A percentile compares a stretch with the other conserved stretches of the same genome.
phyloP scores from a whole-genome alignment of 2,888 invertebrate genomes.

The Apotomis betuletana region DNA sequence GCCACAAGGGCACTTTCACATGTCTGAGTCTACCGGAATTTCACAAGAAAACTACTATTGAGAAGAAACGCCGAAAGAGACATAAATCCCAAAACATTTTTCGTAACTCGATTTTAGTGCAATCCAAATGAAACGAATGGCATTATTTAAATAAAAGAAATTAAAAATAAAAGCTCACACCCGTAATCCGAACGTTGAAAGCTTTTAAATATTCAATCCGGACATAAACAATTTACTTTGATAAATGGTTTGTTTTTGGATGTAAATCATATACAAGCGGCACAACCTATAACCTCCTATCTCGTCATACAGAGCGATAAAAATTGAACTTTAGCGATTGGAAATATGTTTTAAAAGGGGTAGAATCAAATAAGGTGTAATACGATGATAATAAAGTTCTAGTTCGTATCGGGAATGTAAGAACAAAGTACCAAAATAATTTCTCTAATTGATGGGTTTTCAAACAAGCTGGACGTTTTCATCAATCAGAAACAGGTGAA shows the following conservation, averaged over 20 bases:
- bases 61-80: too few relatives aligned
- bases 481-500: neutral
- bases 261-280: conserved; percentile 2
- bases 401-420: neutral
- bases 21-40: too few relatives aligned
- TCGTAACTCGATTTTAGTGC: too few relatives aligned
- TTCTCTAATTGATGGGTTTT: conserved; percentile 13
- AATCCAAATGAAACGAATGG: neutral
- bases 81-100: too few relatives aligned
- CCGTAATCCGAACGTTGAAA: neutral
- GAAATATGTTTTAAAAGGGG: neutral
- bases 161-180: neutral
- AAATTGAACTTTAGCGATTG: neutral
- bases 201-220: conserved; percentile 10
- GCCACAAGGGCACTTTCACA: too few relatives aligned
- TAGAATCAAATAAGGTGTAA: neutral
- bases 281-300: neutral
- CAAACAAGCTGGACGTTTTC: neutral
- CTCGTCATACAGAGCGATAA: neutral
- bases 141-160: neutral
- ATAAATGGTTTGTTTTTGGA: conserved; percentile 10
- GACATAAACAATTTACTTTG: conserved; percentile 18
- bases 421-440: conserved; percentile 20
- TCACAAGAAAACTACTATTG: too few relatives aligned
- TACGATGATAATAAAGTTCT: neutral